Conservation (phyloP, 2,113 vertebrate species). For the Pyrgilauda ruficollis region DNA sequence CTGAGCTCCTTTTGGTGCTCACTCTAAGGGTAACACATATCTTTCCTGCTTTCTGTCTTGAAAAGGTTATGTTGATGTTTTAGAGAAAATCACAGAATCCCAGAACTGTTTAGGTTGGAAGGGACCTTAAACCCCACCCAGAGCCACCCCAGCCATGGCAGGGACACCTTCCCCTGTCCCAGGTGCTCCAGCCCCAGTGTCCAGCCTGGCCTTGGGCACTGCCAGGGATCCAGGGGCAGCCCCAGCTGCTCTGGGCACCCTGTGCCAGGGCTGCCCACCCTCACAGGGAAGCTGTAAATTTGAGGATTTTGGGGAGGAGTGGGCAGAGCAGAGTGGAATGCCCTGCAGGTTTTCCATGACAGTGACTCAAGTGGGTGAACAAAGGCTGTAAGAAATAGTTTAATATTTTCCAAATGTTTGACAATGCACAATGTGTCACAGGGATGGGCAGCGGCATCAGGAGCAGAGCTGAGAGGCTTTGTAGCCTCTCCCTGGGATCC, state of each 20-base stretch:
- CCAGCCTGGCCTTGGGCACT: neutral
- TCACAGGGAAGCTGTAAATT: neutral
- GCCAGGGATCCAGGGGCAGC: neutral
- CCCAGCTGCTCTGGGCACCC: neutral
- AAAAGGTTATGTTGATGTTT: neutral
- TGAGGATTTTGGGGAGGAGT: neutral
- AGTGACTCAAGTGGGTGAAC: neutral
- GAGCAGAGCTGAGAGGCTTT: neutral
- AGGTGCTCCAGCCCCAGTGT: neutral
- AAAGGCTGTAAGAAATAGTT: neutral
- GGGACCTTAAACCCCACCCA: accelerated
- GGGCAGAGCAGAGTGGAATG: neutral
- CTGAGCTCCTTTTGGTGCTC: neutral
- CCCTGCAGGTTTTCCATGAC: neutral
- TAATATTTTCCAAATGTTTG: neutral
- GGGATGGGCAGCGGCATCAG: accelerated
- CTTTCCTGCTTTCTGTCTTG: neutral
- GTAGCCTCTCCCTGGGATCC: neutral
- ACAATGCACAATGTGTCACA: neutral
- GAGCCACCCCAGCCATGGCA: neutral
- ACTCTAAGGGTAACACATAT: neutral
- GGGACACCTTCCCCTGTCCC: neutral
- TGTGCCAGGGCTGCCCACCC: neutral
- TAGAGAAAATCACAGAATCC: neutral
- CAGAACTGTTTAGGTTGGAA: neutral